Base-by-base conservation (phyloP, 2,113 vertebrate genomes). In the Nematolebias whitei region DNA sequence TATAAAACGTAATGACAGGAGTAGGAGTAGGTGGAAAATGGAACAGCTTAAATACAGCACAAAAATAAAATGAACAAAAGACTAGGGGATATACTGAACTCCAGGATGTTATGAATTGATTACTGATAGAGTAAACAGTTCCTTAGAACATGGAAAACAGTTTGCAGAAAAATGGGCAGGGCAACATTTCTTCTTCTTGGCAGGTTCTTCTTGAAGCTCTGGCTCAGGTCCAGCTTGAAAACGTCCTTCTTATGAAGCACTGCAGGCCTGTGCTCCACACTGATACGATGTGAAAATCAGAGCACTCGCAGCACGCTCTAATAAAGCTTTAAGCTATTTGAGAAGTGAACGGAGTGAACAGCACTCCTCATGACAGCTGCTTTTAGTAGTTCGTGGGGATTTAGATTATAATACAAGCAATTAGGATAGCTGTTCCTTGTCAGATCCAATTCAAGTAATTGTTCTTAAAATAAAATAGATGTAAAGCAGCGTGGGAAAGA, bases 401-500 rank as follows among this genome's bases (percentile, higher is more conserved):
- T 67, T 70, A 53, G 24, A 48, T 32, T 10, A 40, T 22, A 45
- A 38, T n/a, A 2, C 12, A 62, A 32, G 44, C 43, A 26, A 26
- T 58, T 12, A 3, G 44, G 41, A 61, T 56, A 44, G 49, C 61
- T 71, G 57, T 49, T 67, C 48, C 55, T 67, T 29, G 41, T 40
- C 29, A 50, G 55, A 56, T 82, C 23, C 13, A 53, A 67, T 57
- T 71, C 62, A 68, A 69, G 61, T 43, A 55, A 61, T 60, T 29
- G n/a, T 45, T 38, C 26, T 12, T 74, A 50, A 78, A 82, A 79
- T 63, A 35, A 74, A 78, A 78, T 20, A 58, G 71, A 86, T 70
- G 78, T 76, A 81, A 88, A 88, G 73, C 87, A 78, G 82, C 57
- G 57, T 84, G 81, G 81, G 88, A 90, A 88, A 75, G 73, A 0